Base-by-base conservation (phyloP, 1,140 invertebrate genomes). In the Leptinotarsa texana region DNA sequence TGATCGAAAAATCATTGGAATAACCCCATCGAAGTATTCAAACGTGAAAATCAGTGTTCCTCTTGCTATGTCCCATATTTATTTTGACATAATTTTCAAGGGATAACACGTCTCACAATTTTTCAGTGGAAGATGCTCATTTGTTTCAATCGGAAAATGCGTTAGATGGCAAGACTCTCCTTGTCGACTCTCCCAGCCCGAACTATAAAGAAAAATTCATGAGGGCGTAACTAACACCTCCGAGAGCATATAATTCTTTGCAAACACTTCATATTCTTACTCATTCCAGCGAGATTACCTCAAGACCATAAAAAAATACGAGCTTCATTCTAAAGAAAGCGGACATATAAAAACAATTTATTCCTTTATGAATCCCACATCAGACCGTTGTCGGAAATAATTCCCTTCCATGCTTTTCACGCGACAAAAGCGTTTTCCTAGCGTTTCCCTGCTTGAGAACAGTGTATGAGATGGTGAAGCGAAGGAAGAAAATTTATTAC, bases 301-400 rank as follows among this genome's bases (percentile, higher is more conserved):
- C 15, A 57, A 17, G n/a, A 57, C 1, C 17, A 15, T 57, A 57
- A 57, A 57, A 57, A 57, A 57, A 57, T 42, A 57, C 51, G 13
- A 6, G n/a, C 15, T 57, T 57, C 51, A 57, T 57, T 57, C 51
- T 18, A 57, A 57, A 57, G 51, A 57, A 57, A 57, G 51, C 51
- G 51, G 51, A 57, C 51, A 57, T 57, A 57, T 57, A 57, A 57
- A 57, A 57, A 57, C 51, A 57, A 57, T 57, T 57, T 57, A 57
- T 57, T 57, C 51, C 15, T 57, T 57, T 57, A 57, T 57, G 51
- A 57, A 57, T 57, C 51, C 51, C 51, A 57, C 51, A 57, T 57
- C 51, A 57, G 51, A 57, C 51, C 51, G 51, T 18, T 57, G 51
- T 57, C 51, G 51, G 51, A 57, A 57, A 57, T 57, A 57, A 57